A percentile compares a stretch with the other conserved stretches of the same genome.
Conservation (phyloP, 2,113 vertebrate genomes). For the Hippocampus zosterae region DNA sequence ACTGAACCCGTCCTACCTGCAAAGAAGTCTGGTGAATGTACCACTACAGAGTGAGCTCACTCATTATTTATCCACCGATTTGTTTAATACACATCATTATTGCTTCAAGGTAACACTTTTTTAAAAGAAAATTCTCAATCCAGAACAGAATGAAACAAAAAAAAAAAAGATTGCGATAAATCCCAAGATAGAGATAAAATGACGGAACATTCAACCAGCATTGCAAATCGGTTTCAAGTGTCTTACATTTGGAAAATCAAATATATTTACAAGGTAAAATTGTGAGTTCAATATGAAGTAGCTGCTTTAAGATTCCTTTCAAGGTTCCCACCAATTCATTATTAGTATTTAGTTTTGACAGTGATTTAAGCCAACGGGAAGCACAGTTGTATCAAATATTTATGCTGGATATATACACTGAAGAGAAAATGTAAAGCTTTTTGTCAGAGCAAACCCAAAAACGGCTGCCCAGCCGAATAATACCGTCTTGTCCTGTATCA, state of each 20-base stretch:
- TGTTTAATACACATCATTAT: constrained; percentile 36
- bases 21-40: neutral
- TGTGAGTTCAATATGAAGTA: neutral
- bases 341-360: neutral
- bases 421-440: neutral
- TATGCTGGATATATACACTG: neutral
- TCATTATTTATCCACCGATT: neutral
- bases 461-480: constrained; percentile 6
- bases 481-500: constrained; percentile 11
- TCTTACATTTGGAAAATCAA: neutral
- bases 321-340: neutral
- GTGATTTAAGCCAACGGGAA: neutral
- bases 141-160: neutral
- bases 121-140: constrained; percentile 8
- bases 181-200: neutral
- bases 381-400: neutral
- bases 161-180: neutral
- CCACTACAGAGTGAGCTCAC: neutral
- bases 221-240: neutral
- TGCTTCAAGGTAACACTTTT: constrained; percentile 30
- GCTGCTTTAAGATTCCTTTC: neutral
- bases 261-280: neutral
- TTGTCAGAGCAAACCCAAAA: neutral
- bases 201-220: neutral
- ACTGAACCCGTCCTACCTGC: neutral